A percentile compares a stretch with the other conserved stretches of the same genome.
Conservation (phyloP, 2,113 vertebrate species). For the Hydropotes inermis region DNA sequence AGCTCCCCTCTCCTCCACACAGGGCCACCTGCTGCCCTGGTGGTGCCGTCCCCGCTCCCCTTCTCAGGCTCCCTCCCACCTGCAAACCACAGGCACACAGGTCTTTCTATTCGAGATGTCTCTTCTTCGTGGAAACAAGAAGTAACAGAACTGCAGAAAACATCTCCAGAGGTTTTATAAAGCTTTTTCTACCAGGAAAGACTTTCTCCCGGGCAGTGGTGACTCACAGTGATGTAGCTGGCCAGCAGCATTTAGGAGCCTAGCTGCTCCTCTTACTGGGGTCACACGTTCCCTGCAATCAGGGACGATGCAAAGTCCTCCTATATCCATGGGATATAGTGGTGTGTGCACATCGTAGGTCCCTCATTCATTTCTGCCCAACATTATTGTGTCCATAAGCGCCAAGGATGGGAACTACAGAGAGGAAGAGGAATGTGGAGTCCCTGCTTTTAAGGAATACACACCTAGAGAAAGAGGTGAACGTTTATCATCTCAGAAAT, state of each 20-base stretch:
- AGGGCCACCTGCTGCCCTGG: background rate
- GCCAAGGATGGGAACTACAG: background rate
- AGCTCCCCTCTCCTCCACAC: background rate
- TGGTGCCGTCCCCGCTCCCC: background rate
- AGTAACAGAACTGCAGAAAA: background rate
- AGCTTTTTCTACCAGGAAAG: background rate
- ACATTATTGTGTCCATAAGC: background rate
- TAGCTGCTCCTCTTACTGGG: background rate
- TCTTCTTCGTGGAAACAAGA: background rate
- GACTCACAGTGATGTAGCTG: too few relatives aligned
- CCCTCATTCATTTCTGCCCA: background rate
- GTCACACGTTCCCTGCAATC: background rate
- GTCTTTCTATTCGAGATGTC: background rate
- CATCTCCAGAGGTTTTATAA: background rate
- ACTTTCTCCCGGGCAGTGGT: background rate
- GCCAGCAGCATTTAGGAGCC: background rate
- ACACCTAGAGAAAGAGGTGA: background rate
- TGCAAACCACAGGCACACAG: background rate
- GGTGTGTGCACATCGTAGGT: background rate
- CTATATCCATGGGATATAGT: background rate
- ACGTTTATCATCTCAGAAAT: background rate
- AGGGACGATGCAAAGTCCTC: background rate
- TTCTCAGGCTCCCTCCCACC: background rate
- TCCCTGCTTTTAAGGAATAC: background rate
- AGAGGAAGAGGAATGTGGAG: background rate